Evolutionary conservation across 2,797 vertebrate species (phyloP).

Genomic region (Rhinogobio ventralis): DNA sequence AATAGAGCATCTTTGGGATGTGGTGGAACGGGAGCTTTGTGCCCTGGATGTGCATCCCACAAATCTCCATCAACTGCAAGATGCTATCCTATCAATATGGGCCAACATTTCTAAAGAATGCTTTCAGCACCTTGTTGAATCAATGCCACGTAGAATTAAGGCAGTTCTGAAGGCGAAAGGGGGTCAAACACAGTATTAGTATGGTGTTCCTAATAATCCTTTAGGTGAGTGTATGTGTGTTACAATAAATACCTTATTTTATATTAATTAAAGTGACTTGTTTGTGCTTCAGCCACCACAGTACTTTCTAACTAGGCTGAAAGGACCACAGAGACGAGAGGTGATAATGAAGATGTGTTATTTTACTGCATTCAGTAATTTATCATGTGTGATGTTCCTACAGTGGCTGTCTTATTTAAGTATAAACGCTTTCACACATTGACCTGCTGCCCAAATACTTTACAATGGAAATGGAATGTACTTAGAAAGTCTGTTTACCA

Average conservation of each 20-base stretch:
- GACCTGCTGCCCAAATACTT: conserved; percentile 29
- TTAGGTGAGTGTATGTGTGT: too few relatives aligned
- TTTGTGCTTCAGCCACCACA: not conserved
- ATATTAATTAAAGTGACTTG: not conserved
- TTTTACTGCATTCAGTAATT: conserved; percentile 46
- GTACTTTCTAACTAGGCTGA: conserved; percentile 12
- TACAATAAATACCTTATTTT: conserved; percentile 5
- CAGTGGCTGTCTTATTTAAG: conserved; percentile 17
- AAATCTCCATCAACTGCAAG: too few relatives aligned
- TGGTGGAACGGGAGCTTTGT: too few relatives aligned
- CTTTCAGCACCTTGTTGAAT: too few relatives aligned
- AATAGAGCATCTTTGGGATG: too few relatives aligned
- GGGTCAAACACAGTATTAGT: too few relatives aligned
- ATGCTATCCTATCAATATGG: too few relatives aligned
- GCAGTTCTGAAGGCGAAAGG: too few relatives aligned
- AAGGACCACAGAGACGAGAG: conserved; percentile 21
- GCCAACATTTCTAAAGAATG: too few relatives aligned
- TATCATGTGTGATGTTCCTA: conserved; percentile 19
- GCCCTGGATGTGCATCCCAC: too few relatives aligned
- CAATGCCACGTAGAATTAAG: too few relatives aligned
- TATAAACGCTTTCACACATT: conserved; percentile 24
- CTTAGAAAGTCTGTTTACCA: conserved; percentile 16
- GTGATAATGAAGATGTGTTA: conserved; percentile 46
- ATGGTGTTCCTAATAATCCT: too few relatives aligned
- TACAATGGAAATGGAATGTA: conserved; percentile 3